Conservation (phyloP, 2,888 invertebrate genomes). For the Drosophila algonquin region DNA sequence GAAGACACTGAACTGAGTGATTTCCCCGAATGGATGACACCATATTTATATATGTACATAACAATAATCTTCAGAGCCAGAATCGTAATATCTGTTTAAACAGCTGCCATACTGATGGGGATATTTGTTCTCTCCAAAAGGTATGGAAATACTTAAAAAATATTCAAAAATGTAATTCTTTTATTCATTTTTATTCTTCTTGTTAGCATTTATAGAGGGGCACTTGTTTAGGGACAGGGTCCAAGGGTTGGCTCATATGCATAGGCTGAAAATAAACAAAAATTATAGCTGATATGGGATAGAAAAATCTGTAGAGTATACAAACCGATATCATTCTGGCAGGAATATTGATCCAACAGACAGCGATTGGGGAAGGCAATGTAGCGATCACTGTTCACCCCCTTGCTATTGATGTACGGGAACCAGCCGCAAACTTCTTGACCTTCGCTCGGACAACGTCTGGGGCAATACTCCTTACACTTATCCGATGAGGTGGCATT, state of each 20-base stretch:
- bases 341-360: conserved; percentile 6
- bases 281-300: not conserved
- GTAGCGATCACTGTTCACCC: conserved; percentile 5
- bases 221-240: conserved; percentile 9
- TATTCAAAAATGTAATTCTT: too few relatives aligned
- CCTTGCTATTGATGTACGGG: conserved; percentile 2
- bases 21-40: too few relatives aligned
- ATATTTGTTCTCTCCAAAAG: too few relatives aligned
- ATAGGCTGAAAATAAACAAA: conserved; percentile 35
- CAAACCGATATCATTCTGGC: conserved; percentile 15
- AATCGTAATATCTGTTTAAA: too few relatives aligned
- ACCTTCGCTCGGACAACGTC: not conserved
- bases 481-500: not conserved
- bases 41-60: too few relatives aligned
- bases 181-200: too few relatives aligned
- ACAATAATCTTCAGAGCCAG: too few relatives aligned
- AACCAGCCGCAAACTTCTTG: conserved; percentile 28
- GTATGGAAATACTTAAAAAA: not conserved
- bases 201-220: too few relatives aligned
- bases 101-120: too few relatives aligned
- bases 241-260: conserved; percentile 21
- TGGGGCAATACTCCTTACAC: conserved; percentile 14
- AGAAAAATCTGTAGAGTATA: not conserved
- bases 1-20: too few relatives aligned
- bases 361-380: conserved; percentile 12